Base-by-base conservation (phyloP, 2,113 vertebrate genomes). In the Tinamus guttatus region DNA sequence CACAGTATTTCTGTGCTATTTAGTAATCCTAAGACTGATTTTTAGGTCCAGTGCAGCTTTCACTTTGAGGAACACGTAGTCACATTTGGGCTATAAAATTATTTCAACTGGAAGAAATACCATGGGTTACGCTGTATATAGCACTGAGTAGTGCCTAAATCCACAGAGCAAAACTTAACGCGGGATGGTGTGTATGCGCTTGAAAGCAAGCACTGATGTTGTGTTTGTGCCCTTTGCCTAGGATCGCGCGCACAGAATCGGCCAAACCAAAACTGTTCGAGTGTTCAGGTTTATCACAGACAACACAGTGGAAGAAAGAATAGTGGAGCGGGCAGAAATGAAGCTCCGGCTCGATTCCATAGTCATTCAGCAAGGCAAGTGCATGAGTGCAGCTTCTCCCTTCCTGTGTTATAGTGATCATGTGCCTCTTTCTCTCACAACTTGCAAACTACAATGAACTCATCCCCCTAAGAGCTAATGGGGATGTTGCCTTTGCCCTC, bases 261-360 rank as follows among this genome's bases (percentile, higher is more conserved):
- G 99, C 47, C 99, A 99, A 80, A 99, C 99, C 90, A 99, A 99
- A 97, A 99, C 99, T 8, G 99, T 99, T 2, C 96, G 99, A 9
- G 99, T 99, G 49, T 99, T 99, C 91, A 98, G 99, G n/a, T 99
- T 99, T 81, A 99, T 99, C 92, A 99, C 99, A 2, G 99, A 99
- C 85, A 99, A 99, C 43, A 99, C 99, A 0, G 99, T 99, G 76
- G 99, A 99, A 97, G 99, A 99, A 81, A 98, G 99, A 94, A 99
- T 99, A 59, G 99, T 99, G 94, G 99, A 99, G 91, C 98, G 99
- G 43, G 99, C 99, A 0, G 99, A 99, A 96, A 99, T 99, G 99
- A 99, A 99, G 34, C 99, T 99, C 25, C 98, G 99, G 5, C 96
- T 99, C 34, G 99, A 99, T 93, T 99, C 99, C 9, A 99, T 99